Evolutionary conservation across 2,888 invertebrate species (phyloP).

Genomic region (Tenthredo amoena): DNA sequence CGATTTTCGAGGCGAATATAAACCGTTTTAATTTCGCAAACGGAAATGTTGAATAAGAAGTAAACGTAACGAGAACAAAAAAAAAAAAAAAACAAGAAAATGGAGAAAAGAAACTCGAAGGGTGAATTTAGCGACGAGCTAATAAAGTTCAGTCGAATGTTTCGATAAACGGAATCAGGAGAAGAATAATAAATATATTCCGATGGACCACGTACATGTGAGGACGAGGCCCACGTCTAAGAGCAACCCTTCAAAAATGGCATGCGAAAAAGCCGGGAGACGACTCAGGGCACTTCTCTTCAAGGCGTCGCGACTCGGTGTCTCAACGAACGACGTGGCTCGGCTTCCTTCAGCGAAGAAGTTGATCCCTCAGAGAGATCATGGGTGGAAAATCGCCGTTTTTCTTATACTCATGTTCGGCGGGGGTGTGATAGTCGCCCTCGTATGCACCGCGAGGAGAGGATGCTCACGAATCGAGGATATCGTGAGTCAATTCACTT

Average conservation of each 20-base stretch:
- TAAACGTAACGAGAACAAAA: background rate
- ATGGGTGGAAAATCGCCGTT: constrained; percentile 75
- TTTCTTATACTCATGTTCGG: constrained; percentile 74
- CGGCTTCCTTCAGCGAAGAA: constrained; percentile 71
- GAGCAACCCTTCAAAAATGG: constrained; percentile 72
- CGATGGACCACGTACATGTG: constrained; percentile 73
- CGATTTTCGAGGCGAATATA: too few species aligned
- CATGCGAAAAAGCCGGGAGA: constrained; percentile 74
- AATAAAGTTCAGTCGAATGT: background rate
- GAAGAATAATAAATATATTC: background rate
- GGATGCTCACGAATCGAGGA: constrained; percentile 75
- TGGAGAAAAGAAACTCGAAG: background rate
- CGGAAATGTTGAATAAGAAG: too few species aligned
- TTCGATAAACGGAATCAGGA: background rate
- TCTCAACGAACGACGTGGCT: constrained; percentile 71
- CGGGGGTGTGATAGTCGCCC: constrained; percentile 73
- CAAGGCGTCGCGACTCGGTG: constrained; percentile 73
- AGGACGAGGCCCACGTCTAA: constrained; percentile 65
- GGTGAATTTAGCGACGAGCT: background rate
- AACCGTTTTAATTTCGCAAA: background rate
- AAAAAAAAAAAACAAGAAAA: background rate
- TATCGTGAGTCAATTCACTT: constrained; percentile 69
- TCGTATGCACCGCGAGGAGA: constrained; percentile 73
- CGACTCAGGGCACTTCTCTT: constrained; percentile 71
- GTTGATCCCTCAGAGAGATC: constrained; percentile 73